Evolutionary conservation across 1,140 invertebrate species (phyloP), one percentile per base, ranked within the genome.

Genomic region (Meloidogyne hapla): DNA sequence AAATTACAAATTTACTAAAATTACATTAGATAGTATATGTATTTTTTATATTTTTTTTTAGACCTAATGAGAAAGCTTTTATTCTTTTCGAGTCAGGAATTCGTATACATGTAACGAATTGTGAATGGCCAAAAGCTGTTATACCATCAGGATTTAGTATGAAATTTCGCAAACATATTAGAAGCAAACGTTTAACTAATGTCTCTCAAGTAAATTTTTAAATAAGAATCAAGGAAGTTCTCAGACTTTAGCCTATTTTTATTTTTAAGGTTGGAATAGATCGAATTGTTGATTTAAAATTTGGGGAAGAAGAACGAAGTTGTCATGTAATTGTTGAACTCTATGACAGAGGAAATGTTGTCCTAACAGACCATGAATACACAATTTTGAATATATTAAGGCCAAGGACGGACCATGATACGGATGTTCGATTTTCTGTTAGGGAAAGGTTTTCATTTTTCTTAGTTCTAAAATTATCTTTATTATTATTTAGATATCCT

Each of bases 121-220:
- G 94, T 90, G 95, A 98, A 87, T 99, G 96, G 96, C 95, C 95
- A 0, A 99, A 99, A 90, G 95, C 95, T 91, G 91, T 92, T 65
- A 92, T 93, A 25, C 95, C 95, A 1, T 96, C 94, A 18, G 94
- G 94, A 1, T 99, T 99, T 87, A 93, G 93, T 74, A 98, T 98
- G 95, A 99, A 99, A 90, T 93, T 99, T 86, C 89, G 97, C 75
- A 99, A 99, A 89, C 96, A 99, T 88, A 89, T 99, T 28, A 94
- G 93, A 84, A 96, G 97, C 87, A 96, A 97, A 88, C 91, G 97
- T 61, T 77, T 84, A 23, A 78, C 77, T 26, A 28, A 38, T 5
- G 79, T 85, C 66, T 42, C 63, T 21, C 77, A 82, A 65, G 71
- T 96, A 68, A 38, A 15, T 28, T 33, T 33, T 45, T 40, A 23